phyloP scores from a whole-genome alignment of 2,113 vertebrate species.

The Cervus canadensis region DNA sequence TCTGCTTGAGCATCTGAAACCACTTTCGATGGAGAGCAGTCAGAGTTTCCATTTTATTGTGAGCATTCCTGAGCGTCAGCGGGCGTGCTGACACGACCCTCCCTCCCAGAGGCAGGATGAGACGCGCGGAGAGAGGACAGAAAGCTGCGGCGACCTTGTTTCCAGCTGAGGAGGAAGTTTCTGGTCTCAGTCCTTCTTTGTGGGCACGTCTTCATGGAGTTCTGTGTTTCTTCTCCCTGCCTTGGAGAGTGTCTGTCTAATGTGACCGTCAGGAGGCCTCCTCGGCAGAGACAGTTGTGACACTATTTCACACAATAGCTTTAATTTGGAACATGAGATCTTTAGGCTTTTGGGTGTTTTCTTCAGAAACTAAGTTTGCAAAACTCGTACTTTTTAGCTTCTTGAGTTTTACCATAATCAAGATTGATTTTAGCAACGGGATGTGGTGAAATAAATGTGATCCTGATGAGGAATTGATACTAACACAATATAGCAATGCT shows the following conservation, averaged over 20 bases:
- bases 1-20: constrained; percentile 83
- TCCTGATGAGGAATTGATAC: not conserved
- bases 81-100: constrained; percentile 71
- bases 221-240: not conserved
- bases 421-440: not conserved
- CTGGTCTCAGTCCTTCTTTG: constrained; percentile 69
- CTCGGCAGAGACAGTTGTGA: not conserved
- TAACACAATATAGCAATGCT: not conserved
- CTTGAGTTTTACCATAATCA: constrained; percentile 22
- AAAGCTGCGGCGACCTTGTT: constrained; percentile 69
- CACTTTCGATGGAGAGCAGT: constrained; percentile 75
- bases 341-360: not conserved
- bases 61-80: constrained; percentile 78
- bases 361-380: constrained; percentile 22
- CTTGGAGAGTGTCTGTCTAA: not conserved
- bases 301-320: not conserved
- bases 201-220: not conserved
- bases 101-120: constrained; percentile 64
- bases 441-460: not conserved
- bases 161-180: constrained; percentile 71
- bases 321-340: not conserved
- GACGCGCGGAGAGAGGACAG: constrained; percentile 66
- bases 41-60: constrained; percentile 79
- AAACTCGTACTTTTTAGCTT: constrained; percentile 3
- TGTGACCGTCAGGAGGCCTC: not conserved